A percentile compares a stretch with the other conserved stretches of the same genome.
These are phyloP conservation scores for Chelonoidis abingdonii DNA, from an alignment of 2,113 vertebrate genomes.

Conservation along the genomic window DNA sequence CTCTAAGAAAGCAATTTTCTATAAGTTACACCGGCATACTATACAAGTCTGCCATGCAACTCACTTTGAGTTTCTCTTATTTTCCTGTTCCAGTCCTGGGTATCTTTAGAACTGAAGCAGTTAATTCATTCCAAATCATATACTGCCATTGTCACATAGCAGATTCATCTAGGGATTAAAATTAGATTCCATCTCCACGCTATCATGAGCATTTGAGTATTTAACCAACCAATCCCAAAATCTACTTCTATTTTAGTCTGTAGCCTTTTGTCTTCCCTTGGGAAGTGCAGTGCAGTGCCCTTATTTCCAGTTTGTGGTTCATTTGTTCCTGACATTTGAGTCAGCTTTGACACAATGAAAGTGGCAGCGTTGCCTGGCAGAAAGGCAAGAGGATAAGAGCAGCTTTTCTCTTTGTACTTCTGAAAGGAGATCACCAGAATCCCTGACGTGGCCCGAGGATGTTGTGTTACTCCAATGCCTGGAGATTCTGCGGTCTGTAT, in stretches of 20 bases:
- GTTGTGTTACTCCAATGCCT: conserved; percentile 1
- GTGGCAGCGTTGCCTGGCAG: conserved; percentile 7
- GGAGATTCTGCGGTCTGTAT: not conserved
- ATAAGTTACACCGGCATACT: not conserved
- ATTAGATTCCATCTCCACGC: not conserved
- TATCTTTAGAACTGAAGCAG: not conserved
- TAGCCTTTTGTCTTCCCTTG: conserved; percentile 39
- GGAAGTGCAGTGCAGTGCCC: conserved; percentile 2
- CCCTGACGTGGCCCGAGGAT: not conserved
- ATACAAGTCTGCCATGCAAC: not conserved
- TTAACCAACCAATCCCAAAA: not conserved
- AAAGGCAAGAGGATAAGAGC: not conserved
- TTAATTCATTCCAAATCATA: not conserved
- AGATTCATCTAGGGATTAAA: conserved; percentile 4
- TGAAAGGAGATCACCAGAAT: not conserved
- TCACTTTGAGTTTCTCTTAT: conserved; percentile 28
- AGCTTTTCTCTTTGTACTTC: conserved; percentile 3
- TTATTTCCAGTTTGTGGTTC: conserved; percentile 24
- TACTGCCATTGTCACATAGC: not conserved
- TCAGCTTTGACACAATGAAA: conserved; percentile 36
- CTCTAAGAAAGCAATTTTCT: not conserved
- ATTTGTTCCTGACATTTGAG: conserved; percentile 20
- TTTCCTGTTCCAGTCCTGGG: conserved; percentile 7
- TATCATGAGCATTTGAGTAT: not conserved
- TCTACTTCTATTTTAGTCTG: not conserved